Base-by-base conservation (phyloP, 2,797 vertebrate genomes). In the Enteromius trimaculatus region DNA sequence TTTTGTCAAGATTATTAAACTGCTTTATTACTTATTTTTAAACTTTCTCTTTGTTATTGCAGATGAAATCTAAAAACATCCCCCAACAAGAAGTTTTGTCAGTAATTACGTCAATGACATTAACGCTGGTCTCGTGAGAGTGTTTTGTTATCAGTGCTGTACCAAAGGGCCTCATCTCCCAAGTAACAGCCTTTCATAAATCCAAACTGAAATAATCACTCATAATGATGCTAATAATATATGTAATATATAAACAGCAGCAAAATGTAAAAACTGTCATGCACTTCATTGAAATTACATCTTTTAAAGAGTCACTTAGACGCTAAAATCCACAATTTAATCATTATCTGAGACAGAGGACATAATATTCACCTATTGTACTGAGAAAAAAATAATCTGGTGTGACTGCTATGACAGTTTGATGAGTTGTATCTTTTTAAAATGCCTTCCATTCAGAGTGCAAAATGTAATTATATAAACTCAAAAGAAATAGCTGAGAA, bases 401-500 rank as follows among this genome's bases (percentile, higher is more conserved):
- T 21, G 7, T 58, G 66, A 60, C 19, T 72, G 58, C 16, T 31
- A n/a, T 49, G 69, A 47, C 79, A 81, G 31, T 72, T 64, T 81
- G 39, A 81, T 62, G 53, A 47, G 26, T 72, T 58, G 68, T 26
- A 64, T 62, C 58, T 72, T 47, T 75, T 64, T 16, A 19, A 75
- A 65, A 75, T 66, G 31, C 29, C 16, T 75, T 75, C 19, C 44
- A 75, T 65, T 65, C 21, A 75, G 62, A 62, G 23, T 31, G 79
- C 49, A 26, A 8, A 81, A 81, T 23, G 29, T 74, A 74, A 81
- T 81, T 60, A 81, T 44, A 74, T 64, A 58, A 51, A 74, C 42
- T 51, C 66, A 64, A 62, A 44, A 55, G 21, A 72, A 72, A 55
- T 75, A 75, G 49, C 55, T 21, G 55, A 29, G 31, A 60, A 55